Evolutionary conservation across 2,797 vertebrate species (phyloP), one percentile per base, ranked within the genome.

Genomic region (Microctenopoma lineatum): DNA sequence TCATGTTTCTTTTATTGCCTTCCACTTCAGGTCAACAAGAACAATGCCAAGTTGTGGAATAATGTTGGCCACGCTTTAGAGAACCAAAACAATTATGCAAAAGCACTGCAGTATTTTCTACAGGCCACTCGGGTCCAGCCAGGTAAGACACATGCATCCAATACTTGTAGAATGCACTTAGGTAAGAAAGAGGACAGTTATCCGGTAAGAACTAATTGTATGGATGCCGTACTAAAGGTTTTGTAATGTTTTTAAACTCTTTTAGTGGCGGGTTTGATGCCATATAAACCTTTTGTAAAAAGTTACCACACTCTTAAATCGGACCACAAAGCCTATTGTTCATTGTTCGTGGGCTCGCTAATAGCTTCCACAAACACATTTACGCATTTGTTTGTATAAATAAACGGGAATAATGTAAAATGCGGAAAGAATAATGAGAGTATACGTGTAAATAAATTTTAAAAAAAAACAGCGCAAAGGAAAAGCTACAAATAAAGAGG

Each of bases 31-130:
- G 98, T 99, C 64, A 99, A 99, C 93, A 97, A 96, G 90, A 98
- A 99, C 86, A 99, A 99, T 29, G 98, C 98, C 63, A 99, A 99
- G 80, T 89, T 99, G 3, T 99, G 98, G 98, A 99, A 99, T 81
- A 99, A 99, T 72, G 98, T 99, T 10, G 98, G 98, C 3, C 98
- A 99, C 39, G 97, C 98, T 0, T 87, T 99, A 68, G 98, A 99
- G 89, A 99, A 98, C 90, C 97, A 98, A 81, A 97, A 97, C 84
- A 94, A 96, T 79, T 99, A 98, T 74, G 95, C 92, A 62, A 94
- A 87, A 86, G 97, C 98, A 0, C 91, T 99, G 61, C 95, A 86
- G 16, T 99, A 96, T 85, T 99, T 99, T 79, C 94, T 98, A 70
- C 97, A 99, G 87, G 98, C 98, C 66, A 98, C 98, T 0, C 92